phyloP scores from a whole-genome alignment of 2,888 invertebrate genomes.

The Schizotus pectinicornis region DNA sequence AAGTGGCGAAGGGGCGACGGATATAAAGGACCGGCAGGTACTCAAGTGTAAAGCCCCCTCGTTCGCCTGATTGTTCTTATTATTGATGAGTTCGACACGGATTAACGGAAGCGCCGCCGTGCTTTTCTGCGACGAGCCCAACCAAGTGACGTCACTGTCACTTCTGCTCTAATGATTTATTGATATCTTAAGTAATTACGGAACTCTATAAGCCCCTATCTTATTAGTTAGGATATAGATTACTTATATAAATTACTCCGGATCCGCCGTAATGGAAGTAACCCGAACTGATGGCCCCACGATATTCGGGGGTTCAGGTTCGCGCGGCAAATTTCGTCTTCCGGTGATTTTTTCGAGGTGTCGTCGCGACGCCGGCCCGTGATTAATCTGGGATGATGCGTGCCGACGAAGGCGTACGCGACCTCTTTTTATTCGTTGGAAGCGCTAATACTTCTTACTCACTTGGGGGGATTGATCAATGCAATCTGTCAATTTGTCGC shows the following conservation, averaged over 20 bases:
- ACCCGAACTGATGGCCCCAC: constrained; percentile 30
- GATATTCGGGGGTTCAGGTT: constrained; percentile 18
- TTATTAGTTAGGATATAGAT: constrained; percentile 42
- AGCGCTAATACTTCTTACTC: no score
- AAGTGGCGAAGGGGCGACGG: background rate
- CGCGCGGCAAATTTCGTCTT: background rate
- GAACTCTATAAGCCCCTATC: constrained; percentile 39
- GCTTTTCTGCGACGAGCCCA: constrained; percentile 9
- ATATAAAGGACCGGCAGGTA: constrained; percentile 1
- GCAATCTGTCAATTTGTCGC: background rate
- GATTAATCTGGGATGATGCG: background rate
- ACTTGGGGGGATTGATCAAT: background rate
- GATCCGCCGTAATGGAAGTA: constrained; percentile 34
- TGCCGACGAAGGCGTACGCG: background rate
- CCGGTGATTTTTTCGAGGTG: no score
- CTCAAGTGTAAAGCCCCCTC: constrained; percentile 17
- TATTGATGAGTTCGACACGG: constrained; percentile 33
- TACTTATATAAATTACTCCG: constrained; percentile 42
- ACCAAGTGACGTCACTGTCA: constrained; percentile 36
- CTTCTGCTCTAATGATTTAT: constrained; percentile 39
- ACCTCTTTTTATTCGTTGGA: no score
- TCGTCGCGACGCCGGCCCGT: background rate
- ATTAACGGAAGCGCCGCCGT: constrained; percentile 7
- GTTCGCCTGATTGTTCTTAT: constrained; percentile 17
- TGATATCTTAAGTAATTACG: constrained; percentile 42